These are phyloP conservation scores for Sebastes oblongus DNA, from an alignment of 2,797 vertebrate species.

Conservation along the genomic window DNA sequence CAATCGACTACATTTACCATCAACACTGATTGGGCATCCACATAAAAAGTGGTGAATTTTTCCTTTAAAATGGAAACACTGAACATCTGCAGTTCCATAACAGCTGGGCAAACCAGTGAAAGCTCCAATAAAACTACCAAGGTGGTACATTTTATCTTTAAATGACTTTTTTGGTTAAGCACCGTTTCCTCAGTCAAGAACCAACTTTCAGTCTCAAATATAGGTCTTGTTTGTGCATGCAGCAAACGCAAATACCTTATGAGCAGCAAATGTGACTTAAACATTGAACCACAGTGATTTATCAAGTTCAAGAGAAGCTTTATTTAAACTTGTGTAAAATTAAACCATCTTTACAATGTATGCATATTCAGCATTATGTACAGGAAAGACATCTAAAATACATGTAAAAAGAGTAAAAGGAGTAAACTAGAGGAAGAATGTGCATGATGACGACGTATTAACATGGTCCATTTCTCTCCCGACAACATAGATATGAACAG, in stretches of 20 bases:
- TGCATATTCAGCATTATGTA: conserved; percentile 69
- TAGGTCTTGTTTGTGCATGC: too few species aligned
- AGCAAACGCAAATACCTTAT: not conserved
- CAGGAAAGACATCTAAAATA: conserved; percentile 55
- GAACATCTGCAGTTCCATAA: too few species aligned
- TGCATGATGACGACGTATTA: conserved; percentile 67
- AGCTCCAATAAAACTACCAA: accelerated
- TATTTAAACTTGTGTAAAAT: conserved; percentile 69
- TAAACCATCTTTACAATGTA: conserved; percentile 66
- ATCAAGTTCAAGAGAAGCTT: conserved; percentile 59
- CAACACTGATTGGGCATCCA: too few species aligned
- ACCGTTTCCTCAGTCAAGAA: too few species aligned
- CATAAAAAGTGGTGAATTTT: too few species aligned
- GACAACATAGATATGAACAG: conserved; percentile 42
- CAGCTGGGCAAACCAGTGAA: too few species aligned
- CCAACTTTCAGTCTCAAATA: too few species aligned
- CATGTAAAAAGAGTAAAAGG: conserved; percentile 14
- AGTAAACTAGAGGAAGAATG: conserved; percentile 37
- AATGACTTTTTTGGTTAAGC: too few species aligned
- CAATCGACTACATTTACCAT: too few species aligned
- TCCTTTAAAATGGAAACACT: too few species aligned
- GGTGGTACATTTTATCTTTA: too few species aligned
- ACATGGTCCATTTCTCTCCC: conserved; percentile 45
- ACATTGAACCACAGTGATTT: not conserved
- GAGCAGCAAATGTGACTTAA: not conserved